These are phyloP conservation scores for Tetheella fluctuosa DNA, from an alignment of 2,888 invertebrate genomes.

Conservation along the genomic window DNA sequence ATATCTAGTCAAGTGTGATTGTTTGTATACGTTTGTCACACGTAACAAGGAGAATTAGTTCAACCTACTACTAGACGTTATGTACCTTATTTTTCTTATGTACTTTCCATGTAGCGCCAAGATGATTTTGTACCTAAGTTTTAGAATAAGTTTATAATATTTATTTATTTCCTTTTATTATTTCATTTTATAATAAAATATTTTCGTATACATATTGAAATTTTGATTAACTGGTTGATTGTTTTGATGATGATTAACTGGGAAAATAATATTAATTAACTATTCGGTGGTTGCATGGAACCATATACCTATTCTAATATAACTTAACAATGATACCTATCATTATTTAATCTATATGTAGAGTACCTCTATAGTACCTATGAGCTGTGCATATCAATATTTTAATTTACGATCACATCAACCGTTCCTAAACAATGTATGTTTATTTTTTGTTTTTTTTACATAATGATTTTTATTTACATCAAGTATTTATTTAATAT, in stretches of 20 bases:
- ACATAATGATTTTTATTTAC: too few species aligned
- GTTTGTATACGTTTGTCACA: slow-evolving; percentile 49
- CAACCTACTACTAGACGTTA: slow-evolving; percentile 26
- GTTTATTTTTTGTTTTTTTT: too few species aligned
- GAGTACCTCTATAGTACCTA: too few species aligned
- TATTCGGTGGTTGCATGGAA: not conserved
- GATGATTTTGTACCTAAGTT: slow-evolving; percentile 73
- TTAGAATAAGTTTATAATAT: slow-evolving; percentile 73
- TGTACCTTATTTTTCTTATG: slow-evolving; percentile 44
- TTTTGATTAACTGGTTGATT: not conserved
- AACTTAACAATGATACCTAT: too few species aligned
- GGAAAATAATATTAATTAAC: not conserved
- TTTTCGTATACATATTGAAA: slow-evolving; percentile 21
- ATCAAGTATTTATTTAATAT: too few species aligned
- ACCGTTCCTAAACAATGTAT: too few species aligned
- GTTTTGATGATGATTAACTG: not conserved
- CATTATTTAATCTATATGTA: too few species aligned
- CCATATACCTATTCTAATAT: too few species aligned
- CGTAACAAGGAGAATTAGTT: slow-evolving; percentile 34
- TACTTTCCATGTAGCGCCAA: slow-evolving; percentile 70
- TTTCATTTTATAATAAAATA: slow-evolving; percentile 74
- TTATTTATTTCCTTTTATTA: slow-evolving; percentile 79
- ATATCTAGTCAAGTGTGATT: slow-evolving; percentile 65
- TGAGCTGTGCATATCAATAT: too few species aligned
- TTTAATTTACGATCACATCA: too few species aligned